Conservation (phyloP, 2,888 invertebrate species). For the Cordilura impudica region DNA sequence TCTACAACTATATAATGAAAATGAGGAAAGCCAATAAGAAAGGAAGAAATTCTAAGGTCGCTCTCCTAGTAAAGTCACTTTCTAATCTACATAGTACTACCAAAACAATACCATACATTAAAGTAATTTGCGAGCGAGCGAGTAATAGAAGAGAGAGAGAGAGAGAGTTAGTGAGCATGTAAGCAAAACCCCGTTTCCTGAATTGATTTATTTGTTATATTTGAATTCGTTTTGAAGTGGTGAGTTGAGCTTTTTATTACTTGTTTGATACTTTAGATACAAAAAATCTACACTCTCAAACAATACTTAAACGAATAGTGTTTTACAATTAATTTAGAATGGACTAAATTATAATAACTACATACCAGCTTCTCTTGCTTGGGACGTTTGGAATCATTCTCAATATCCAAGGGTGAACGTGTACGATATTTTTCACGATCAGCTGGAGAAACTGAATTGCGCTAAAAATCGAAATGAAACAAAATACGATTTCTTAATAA, state of each 20-base stretch:
- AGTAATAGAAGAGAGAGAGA: slow-evolving; percentile 4
- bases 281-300: slow-evolving; percentile 40
- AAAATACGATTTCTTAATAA: slow-evolving; percentile 17
- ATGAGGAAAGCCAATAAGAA: slow-evolving; percentile 7
- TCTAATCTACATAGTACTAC: slow-evolving; percentile 16
- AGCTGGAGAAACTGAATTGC: slow-evolving; percentile 89
- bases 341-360: slow-evolving; percentile 73
- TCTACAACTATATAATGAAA: slow-evolving; percentile 20
- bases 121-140: slow-evolving; percentile 6
- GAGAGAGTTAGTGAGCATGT: slow-evolving; percentile 51
- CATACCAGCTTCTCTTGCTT: slow-evolving; percentile 93
- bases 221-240: slow-evolving; percentile 48
- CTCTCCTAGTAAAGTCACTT: not conserved
- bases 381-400: slow-evolving; percentile 87
- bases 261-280: slow-evolving; percentile 37
- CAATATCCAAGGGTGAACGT: slow-evolving; percentile 87
- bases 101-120: not conserved
- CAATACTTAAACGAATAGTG: slow-evolving; percentile 24
- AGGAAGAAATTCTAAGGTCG: not conserved
- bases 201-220: slow-evolving; percentile 6
- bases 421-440: slow-evolving; percentile 90
- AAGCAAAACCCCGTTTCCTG: slow-evolving; percentile 44
- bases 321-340: not conserved
- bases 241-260: slow-evolving; percentile 63
- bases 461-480: slow-evolving; percentile 76